phyloP scores from a whole-genome alignment of 1,140 invertebrate species.

The Bathynomus jamesi region DNA sequence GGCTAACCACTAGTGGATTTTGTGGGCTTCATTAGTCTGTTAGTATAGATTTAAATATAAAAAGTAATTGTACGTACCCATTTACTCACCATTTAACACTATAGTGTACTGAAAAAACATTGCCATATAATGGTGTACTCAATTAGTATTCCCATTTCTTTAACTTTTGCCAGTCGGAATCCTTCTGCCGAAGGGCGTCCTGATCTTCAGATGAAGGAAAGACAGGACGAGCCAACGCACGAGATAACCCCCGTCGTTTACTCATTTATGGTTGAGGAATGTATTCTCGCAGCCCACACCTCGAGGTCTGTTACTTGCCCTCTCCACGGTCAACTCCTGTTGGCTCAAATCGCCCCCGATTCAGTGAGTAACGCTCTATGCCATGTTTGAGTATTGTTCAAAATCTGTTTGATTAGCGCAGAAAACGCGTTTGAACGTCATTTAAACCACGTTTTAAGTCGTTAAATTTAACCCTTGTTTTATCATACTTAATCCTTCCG shows the following conservation, averaged over 20 bases:
- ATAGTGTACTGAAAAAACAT: no score
- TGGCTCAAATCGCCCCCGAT: slow-evolving; percentile 74
- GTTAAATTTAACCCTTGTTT: no score
- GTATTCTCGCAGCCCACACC: slow-evolving; percentile 77
- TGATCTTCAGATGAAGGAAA: slow-evolving; percentile 40
- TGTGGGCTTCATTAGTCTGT: no score
- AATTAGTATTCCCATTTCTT: no score
- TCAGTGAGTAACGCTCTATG: slow-evolving; percentile 57
- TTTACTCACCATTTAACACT: no score
- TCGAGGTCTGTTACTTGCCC: slow-evolving; percentile 62
- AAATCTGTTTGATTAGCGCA: slow-evolving; percentile 8
- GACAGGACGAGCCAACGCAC: slow-evolving; percentile 27
- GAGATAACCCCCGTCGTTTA: slow-evolving; percentile 42
- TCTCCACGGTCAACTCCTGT: slow-evolving; percentile 59
- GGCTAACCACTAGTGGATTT: no score
- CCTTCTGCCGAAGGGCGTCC: slow-evolving; percentile 72
- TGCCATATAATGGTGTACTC: no score
- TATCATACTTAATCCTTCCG: no score
- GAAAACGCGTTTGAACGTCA: no score
- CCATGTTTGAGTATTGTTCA: slow-evolving; percentile 4
- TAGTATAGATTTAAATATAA: no score
- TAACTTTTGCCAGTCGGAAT: slow-evolving; percentile 56
- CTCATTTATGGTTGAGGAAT: slow-evolving; percentile 78
- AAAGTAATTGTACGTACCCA: no score
- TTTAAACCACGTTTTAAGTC: no score